Base-by-base conservation (phyloP, 2,113 vertebrate species). In the Gobius niger region DNA sequence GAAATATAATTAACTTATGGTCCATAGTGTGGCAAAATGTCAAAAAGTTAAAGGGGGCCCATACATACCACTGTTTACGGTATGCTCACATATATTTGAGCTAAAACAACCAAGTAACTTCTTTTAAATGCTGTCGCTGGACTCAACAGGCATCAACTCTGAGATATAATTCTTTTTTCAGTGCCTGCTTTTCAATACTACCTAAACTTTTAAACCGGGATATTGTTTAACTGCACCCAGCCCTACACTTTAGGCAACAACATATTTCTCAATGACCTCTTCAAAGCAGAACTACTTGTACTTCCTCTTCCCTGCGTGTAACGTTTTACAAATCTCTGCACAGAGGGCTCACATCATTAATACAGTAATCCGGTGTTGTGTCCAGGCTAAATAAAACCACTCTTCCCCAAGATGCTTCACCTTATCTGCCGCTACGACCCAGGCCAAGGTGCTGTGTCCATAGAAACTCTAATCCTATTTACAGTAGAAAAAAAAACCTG, bases 401-500 rank as follows among this genome's bases (percentile, higher is more conserved):
- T 44, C 19, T 7, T 40, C 13, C 50, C 69, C 69, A 74, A 74
- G 68, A 74, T 80, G 76, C 80, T 77, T 53, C 50, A 49, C 44
- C 44, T 71, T 65, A 50, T 50, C 14, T 50, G 0, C 66, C 65
- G 47, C 54, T 64, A 64, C 68, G 41, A 40, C 65, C 65, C 56
- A 47, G 56, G 69, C 70, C 63, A 15, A 44, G 69, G 49, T 52
- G 64, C 75, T 66, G 71, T 68, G 72, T 79, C 77, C 76, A 76
- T 71, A 82, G 61, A 83, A 86, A 81, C 72, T 70, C 41, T 88
- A 89, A 91, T 90, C 86, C 88, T 88, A 77, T 90, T 91, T 83
- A 66, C 69, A 78, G 76, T 70, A 75, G 62, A 60, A 70, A 34
- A 34, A 24, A 34, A 34, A 70, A 14, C 15, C 72, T 68, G 5